Base-by-base conservation (phyloP, 2,888 invertebrate genomes). In the Notodonta ziczac region DNA sequence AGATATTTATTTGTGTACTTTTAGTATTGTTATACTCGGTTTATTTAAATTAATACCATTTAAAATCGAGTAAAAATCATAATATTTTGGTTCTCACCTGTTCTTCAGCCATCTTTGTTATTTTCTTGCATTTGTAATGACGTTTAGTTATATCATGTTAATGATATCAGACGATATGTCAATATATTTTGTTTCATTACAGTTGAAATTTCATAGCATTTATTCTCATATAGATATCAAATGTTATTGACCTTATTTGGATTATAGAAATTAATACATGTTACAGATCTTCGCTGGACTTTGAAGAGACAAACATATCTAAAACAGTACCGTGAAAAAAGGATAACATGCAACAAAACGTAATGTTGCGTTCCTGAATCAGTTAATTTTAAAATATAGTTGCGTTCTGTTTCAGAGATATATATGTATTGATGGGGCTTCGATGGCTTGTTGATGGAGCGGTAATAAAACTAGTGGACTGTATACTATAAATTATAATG, bases 21-120 rank as follows among this genome's bases (percentile, higher is more conserved):
- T 60, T 42, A 13, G 48, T 61, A 58, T 42, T 44, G 39, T 59
- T 16, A 24, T 66, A 53, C 61, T n/a, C 57, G 35, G 3, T 35
- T 50, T 59, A 53, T 59, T 57, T n/a, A 50, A 13, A 59, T 58
- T 57, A 75, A 86, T 87, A 88, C 87, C 84, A 87, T 86, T 87
- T 87, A 90, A 87, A 84, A 86, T 85, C 76, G 60, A 60, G 61
- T 72, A 81, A 74, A 86, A 87, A 86, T 80, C 75, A 77, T 82
- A 88, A 85, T 89, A 91, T 93, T 93, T 89, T 92, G 91, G 79
- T 93, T 91, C 95, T 95, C 95, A 96, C 96, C 96, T 96, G 96
- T 95, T 96, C 96, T 92, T 96, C 96, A 95, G 96, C 96, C 96
- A 96, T 96, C 95, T 96, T 96, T 93, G 92, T 94, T 93, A 91